phyloP scores from a whole-genome alignment of 2,888 invertebrate genomes.

The Dendrolimus houi region DNA sequence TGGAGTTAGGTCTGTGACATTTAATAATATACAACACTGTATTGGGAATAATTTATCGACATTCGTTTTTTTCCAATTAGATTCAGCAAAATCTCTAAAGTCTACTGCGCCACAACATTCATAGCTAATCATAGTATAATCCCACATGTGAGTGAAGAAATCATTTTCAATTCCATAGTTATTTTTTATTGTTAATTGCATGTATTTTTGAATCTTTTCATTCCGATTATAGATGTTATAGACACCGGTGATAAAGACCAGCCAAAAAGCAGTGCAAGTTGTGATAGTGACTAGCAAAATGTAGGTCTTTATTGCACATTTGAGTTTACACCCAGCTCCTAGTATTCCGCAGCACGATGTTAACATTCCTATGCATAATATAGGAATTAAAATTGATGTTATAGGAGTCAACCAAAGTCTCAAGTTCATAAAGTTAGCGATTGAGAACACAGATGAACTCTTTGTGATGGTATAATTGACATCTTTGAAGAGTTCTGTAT shows the following conservation, averaged over 20 bases:
- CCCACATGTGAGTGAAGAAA: slow-evolving; percentile 44
- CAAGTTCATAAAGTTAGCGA: slow-evolving; percentile 51
- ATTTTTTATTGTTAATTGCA: slow-evolving; percentile 30
- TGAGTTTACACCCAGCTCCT: slow-evolving; percentile 53
- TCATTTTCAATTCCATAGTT: slow-evolving; percentile 55
- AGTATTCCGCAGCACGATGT: slow-evolving; percentile 61
- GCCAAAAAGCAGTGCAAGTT: slow-evolving; percentile 38
- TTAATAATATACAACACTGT: slow-evolving; percentile 49
- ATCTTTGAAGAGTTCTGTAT: slow-evolving; percentile 54
- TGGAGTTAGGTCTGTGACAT: slow-evolving; percentile 33
- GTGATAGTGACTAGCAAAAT: slow-evolving; percentile 45
- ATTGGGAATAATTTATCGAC: slow-evolving; percentile 38
- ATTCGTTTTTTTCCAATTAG: slow-evolving; percentile 43
- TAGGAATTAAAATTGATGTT: slow-evolving; percentile 42
- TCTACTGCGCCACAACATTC: slow-evolving; percentile 54
- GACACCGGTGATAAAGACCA: slow-evolving; percentile 49
- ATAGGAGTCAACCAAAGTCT: slow-evolving; percentile 51
- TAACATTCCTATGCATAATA: slow-evolving; percentile 39
- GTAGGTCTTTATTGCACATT: slow-evolving; percentile 58
- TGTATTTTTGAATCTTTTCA: slow-evolving; percentile 28
- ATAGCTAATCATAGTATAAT: slow-evolving; percentile 51
- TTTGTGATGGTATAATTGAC: slow-evolving; percentile 59
- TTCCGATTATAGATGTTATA: slow-evolving; percentile 54
- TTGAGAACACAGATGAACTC: slow-evolving; percentile 34
- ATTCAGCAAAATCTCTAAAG: slow-evolving; percentile 43